Base-by-base conservation (phyloP, 2,888 invertebrate species). In the Cotesia congregata region DNA sequence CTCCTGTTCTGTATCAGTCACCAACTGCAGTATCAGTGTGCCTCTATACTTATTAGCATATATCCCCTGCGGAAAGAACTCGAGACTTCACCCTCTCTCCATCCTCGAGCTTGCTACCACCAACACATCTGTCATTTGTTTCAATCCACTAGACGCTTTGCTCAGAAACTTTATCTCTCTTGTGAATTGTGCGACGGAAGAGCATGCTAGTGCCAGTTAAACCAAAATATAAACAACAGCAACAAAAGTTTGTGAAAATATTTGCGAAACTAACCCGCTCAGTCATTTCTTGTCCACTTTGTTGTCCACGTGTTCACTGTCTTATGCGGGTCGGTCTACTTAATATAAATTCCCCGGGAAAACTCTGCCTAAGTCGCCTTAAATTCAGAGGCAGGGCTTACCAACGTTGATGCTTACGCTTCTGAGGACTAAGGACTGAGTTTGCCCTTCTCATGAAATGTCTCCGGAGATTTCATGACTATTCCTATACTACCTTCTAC, bases 391-490 rank as follows among this genome's bases (percentile, higher is more conserved):
- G 50, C 50, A 7, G 12, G 50, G 12, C 50, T 50, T 50, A 65
- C 20, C 65, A 65, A 9, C 65, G 38, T 38, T 30, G 38, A 17
- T 65, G 9, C 30, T 65, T 20, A 17, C 62, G 60, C 60, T 59
- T 17, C 15, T 62, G 62, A 6, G 62, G 62, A 17, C 65, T 6
- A 65, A 65, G 65, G 20, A 9, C 12, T 5, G 12, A 38, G 30
- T 65, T 72, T 68, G 59, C 73, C 41, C 77, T 77, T 61, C 68
- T 41, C 39, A 72, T 30, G 3, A 30, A 3, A 30, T 61, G 62
- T 79, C 81, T 76, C 78, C 17, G 9, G 80, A 77, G 79, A 78
- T 74, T 71, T 61, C 79, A 79, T 79, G 78, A 78, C 79, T 82
- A 82, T 80, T 80, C 30, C 20, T 20, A 20, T 20, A 20, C 20